Evolutionary conservation across 2,888 invertebrate species (phyloP), one percentile per base, ranked within the genome.

Genomic region (Rhagonycha fulva): DNA sequence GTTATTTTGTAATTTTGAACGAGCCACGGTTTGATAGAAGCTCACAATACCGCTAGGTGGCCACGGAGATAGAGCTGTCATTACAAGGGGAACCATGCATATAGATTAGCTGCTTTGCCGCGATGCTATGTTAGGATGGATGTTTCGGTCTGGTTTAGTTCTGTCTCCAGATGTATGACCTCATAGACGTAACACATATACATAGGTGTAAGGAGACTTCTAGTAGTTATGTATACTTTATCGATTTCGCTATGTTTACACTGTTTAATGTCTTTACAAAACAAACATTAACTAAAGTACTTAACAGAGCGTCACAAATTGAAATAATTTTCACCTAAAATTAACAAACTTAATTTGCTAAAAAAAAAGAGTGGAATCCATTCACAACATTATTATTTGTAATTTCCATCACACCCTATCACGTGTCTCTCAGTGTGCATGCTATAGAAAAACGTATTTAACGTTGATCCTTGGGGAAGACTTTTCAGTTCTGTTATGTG

Each of bases 31-130:
- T 60, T 75, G 78, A 70, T 81, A 80, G 82, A 81, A 77, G 80
- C 79, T 76, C 76, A 78, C 78, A 78, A 79, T 82, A 81, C 81
- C 83, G 83, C 83, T 82, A 83, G 84, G 83, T 82, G 84, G 87
- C 87, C 85, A 80, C 85, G 83, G 87, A 87, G 87, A 87, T 87
- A 87, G 87, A 87, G 84, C 87, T 85, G 87, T 87, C 87, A 87
- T 82, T 81, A 83, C 82, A 81, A 82, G 84, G 82, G 83, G 82
- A 81, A 86, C 87, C 87, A 88, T 89, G 89, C 89, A 89, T 89
- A 89, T 89, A 89, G 89, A 89, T 89, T 89, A 89, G 89, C 88
- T 89, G 88, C 89, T 89, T 89, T 88, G 87, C 87, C 85, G 85
- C 82, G 80, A 78, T 78, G 73, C 75, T 78, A 76, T 74, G 76